Percentiles rank a stretch among this genome's conserved stretches.
Conservation (phyloP, 1,140 invertebrate genomes). For the Drosophila simulans region DNA sequence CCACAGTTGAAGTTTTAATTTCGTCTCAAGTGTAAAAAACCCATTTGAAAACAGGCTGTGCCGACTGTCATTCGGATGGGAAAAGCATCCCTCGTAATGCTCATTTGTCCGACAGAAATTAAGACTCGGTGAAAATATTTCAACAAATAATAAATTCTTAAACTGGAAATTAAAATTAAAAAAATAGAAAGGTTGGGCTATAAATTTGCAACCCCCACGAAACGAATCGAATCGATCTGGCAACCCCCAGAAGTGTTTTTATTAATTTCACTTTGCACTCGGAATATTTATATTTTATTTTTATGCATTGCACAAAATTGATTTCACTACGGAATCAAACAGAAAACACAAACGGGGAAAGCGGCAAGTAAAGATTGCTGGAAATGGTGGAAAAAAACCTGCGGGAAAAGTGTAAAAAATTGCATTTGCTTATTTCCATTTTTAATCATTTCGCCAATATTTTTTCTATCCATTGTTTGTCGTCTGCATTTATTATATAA, state of each 20-base stretch:
- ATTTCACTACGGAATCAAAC: conserved; percentile 60
- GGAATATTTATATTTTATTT: conserved; percentile 54
- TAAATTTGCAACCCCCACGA: conserved; percentile 30
- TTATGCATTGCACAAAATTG: conserved; percentile 58
- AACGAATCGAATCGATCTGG: conserved; percentile 7
- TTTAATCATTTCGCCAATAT: conserved; percentile 43
- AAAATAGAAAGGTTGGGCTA: not conserved
- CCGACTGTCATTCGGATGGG: conserved; percentile 19
- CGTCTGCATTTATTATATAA: conserved; percentile 53
- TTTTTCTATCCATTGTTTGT: conserved; percentile 57
- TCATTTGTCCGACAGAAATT: conserved; percentile 72
- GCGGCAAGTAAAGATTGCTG: conserved; percentile 8
- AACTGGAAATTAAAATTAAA: conserved; percentile 35
- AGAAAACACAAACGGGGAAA: conserved; percentile 21
- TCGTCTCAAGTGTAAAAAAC: conserved; percentile 79
- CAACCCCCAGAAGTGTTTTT: conserved; percentile 52
- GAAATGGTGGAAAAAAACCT: conserved; percentile 5
- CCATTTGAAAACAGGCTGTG: conserved; percentile 56
- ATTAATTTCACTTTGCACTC: conserved; percentile 72
- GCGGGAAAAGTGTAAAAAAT: conserved; percentile 47
- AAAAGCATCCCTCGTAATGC: conserved; percentile 48
- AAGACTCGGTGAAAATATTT: conserved; percentile 49
- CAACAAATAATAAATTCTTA: conserved; percentile 51
- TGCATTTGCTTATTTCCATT: conserved; percentile 52
- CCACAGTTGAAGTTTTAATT: conserved; percentile 57